Conservation (phyloP, 2,113 vertebrate genomes). For the Tyto alba region DNA sequence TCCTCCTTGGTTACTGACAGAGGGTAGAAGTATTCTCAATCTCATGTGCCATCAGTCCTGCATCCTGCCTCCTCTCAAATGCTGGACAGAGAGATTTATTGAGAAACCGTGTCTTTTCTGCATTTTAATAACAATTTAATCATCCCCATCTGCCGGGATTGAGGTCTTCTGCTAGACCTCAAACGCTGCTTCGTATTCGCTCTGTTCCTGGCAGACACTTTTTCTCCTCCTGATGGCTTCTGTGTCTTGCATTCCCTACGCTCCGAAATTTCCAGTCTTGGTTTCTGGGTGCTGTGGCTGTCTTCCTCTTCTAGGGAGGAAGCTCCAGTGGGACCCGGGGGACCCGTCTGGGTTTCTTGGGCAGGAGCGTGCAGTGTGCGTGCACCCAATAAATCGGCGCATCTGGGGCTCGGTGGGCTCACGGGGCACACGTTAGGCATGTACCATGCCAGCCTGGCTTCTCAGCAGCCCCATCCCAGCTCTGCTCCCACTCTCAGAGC, state of each 20-base stretch:
- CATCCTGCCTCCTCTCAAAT: constrained; percentile 13
- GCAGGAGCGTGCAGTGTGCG: neutral
- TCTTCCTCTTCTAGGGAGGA: neutral
- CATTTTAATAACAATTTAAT: constrained; percentile 18
- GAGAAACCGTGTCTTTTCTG: neutral
- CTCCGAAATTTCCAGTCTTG: neutral
- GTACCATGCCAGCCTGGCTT: accelerated
- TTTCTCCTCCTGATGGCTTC: neutral
- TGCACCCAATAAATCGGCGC: neutral
- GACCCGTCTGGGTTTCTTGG: neutral
- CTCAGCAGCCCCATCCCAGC: neutral
- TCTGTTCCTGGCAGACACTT: neutral
- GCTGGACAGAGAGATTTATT: neutral
- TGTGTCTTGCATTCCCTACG: neutral
- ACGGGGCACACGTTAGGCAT: accelerated
- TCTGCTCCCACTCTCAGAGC: accelerated
- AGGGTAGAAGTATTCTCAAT: neutral
- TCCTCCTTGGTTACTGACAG: neutral
- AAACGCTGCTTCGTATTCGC: neutral
- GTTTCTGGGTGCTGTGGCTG: neutral
- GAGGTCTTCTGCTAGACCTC: neutral
- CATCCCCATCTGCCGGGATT: neutral
- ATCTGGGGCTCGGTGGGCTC: neutral
- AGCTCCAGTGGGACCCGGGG: neutral
- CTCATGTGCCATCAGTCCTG: neutral